Evolutionary conservation across 2,888 invertebrate species (phyloP), one percentile per base, ranked within the genome.

Genomic region (Chrysolina oricalcia): DNA sequence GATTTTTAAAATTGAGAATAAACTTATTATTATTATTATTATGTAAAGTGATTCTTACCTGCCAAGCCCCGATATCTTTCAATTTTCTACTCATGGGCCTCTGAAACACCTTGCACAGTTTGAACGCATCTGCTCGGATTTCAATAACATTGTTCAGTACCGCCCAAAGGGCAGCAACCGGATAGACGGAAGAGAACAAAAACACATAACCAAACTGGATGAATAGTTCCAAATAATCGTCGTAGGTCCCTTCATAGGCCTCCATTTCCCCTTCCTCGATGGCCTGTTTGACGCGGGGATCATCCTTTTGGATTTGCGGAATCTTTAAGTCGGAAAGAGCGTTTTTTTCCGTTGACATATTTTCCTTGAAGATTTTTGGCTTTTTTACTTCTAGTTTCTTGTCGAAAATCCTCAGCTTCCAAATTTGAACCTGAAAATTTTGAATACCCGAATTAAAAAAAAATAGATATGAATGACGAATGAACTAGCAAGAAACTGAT

Each of bases 201-300:
- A 94, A 93, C 4, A 94, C 94, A 87, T 94, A 95, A 64, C 95
- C 95, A 85, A 94, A 95, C 88, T 95, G 95, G 67, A 94, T 92
- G 87, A 93, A 95, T 87, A 95, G 90, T 88, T 95, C 95, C 81
- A 95, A 88, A 86, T 94, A 95, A 85, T 95, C 95, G 86, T 94
- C 94, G 85, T 93, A 93, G 0, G 94, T 94, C 74, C 93, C 94
- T 90, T 93, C 92, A 88, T 94, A 94, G 59, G 91, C 90, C 83
- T 94, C 94, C 89, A 94, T 90, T n/a, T 91, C 64, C 10, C 81
- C 80, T 72, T 83, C 83, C 2, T 75, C 69, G 48, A 78, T 70
- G 2, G 91, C 91, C 78, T 90, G 90, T 73, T 89, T 87, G 43
- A 91, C 88, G 50, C 90, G 83, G 1, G 89, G 85, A 85, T 91